Evolutionary conservation across 2,888 invertebrate species (phyloP).

Genomic region (Tridacna crocea): DNA sequence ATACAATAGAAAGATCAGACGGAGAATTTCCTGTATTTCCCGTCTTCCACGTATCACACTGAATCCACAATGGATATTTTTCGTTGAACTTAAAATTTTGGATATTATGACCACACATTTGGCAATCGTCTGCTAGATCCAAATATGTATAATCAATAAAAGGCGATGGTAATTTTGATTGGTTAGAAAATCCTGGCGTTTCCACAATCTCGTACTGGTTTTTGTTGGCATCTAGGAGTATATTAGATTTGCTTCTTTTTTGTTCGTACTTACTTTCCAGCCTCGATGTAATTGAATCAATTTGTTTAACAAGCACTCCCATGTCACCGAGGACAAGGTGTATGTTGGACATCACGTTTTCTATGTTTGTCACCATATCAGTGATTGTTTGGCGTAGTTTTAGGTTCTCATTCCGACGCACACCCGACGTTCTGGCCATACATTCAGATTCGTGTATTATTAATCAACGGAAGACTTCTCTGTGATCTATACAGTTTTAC

Average conservation of each 20-base stretch:
- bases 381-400: slow-evolving; percentile 33
- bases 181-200: slow-evolving; percentile 25
- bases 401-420: slow-evolving; percentile 4
- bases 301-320: slow-evolving; percentile 40
- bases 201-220: slow-evolving; percentile 41
- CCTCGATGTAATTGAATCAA: slow-evolving; percentile 42
- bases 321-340: slow-evolving; percentile 47
- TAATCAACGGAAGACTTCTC: neutral
- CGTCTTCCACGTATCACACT: slow-evolving; percentile 51
- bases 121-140: slow-evolving; percentile 49
- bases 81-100: slow-evolving; percentile 45
- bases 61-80: slow-evolving; percentile 63
- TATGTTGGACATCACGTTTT: slow-evolving; percentile 49
- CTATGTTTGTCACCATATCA: slow-evolving; percentile 50
- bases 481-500: neutral
- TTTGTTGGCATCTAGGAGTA: slow-evolving; percentile 42
- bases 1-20: slow-evolving; percentile 56
- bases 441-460: neutral
- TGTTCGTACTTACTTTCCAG: slow-evolving; percentile 32
- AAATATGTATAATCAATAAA: slow-evolving; percentile 56
- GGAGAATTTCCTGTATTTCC: slow-evolving; percentile 27
- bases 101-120: slow-evolving; percentile 40
- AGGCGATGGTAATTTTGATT: slow-evolving; percentile 50
- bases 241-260: slow-evolving; percentile 1
- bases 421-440: slow-evolving; percentile 12